Evolutionary conservation across 2,797 vertebrate species (phyloP), one percentile per base, ranked within the genome.

Genomic region (Cirrhinus molitorella): DNA sequence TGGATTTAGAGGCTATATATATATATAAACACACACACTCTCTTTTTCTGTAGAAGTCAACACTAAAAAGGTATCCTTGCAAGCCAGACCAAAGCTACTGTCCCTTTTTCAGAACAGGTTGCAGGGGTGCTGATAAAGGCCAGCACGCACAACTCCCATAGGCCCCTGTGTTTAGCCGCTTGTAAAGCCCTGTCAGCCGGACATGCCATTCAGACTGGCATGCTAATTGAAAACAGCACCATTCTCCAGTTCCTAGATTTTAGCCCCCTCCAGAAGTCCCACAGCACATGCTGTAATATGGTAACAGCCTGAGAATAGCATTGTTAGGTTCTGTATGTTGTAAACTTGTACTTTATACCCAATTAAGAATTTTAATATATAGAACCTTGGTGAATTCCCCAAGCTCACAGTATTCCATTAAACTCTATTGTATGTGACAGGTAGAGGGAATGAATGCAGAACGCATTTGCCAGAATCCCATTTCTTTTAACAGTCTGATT

Each of bases 161-260:
- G 85, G 87, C 55, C 83, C 76, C 63, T 40, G 63, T 37, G 45
- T 76, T 57, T 76, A 88, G 89, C 86, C 59, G 31, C 92, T 93
- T 93, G 93, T 93, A 94, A 89, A 87, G 92, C 91, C 89, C 90
- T 71, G 31, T 89, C 40, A 75, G 91, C 92, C 80, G 47, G 92
- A 95, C 90, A 80, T 65, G 82, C 92, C 68, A 89, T 93, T 90
- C 84, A 93, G 92, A 94, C 89, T 68, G 94, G 93, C 91, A 91
- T 45, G 17, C 90, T 96, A 95, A 96, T 95, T 96, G 91, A 90
- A 96, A 97, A 94, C 95, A 96, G 94, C 43, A 59, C 76, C 61
- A 16, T 86, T 88, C 80, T 79, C 85, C 68, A 61, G 87, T 91
- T 92, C 88, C 89, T 92, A 91, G 87, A 87, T 91, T 88, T 91